These are phyloP conservation scores for Poicephalus gulielmi DNA, from an alignment of 2,113 vertebrate genomes.

Conservation along the genomic window DNA sequence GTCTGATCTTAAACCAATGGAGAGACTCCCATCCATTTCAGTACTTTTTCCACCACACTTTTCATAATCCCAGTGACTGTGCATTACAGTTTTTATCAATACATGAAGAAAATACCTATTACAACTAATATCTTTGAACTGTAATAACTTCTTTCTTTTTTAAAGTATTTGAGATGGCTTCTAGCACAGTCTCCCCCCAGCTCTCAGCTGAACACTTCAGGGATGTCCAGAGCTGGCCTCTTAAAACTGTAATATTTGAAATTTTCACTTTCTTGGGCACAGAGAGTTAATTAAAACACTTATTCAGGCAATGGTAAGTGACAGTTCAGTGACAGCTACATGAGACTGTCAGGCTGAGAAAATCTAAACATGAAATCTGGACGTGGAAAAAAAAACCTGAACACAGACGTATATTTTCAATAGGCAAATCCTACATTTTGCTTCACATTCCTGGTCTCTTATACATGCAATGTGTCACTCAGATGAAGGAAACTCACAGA, in stretches of 20 bases:
- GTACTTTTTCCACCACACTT: not conserved
- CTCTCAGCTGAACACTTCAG: not conserved
- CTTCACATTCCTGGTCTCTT: not conserved
- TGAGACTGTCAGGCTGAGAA: not conserved
- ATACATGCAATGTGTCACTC: slow-evolving; percentile 5
- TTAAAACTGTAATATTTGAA: not conserved
- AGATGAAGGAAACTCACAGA: not conserved
- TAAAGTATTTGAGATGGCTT: not conserved
- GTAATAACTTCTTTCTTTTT: not conserved
- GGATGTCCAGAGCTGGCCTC: not conserved
- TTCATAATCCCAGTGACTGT: not conserved
- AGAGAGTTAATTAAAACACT: not conserved
- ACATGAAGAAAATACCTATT: not conserved
- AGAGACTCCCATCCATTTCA: not conserved
- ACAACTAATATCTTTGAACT: not conserved
- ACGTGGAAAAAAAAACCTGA: not conserved
- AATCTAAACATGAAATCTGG: not conserved
- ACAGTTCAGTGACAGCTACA: not conserved
- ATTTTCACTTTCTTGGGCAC: not conserved
- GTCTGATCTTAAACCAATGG: not conserved
- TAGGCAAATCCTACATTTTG: not conserved
- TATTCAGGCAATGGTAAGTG: not conserved
- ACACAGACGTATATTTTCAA: not conserved
- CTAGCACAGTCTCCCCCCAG: not conserved
- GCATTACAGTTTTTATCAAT: not conserved